These are phyloP conservation scores for Numenius phaeopus DNA, from an alignment of 2,797 vertebrate genomes.

Conservation along the genomic window DNA sequence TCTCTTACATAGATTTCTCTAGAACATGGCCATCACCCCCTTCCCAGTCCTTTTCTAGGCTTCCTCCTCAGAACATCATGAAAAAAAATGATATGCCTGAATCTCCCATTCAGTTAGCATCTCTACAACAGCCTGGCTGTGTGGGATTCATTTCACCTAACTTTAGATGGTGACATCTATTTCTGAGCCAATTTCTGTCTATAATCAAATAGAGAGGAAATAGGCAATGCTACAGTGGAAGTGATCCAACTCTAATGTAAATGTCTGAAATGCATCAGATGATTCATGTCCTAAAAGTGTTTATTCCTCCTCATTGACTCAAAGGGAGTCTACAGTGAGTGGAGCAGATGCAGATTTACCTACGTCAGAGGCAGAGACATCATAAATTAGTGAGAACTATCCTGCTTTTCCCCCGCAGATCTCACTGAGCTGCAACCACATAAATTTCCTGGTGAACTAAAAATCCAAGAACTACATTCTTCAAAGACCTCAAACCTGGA, in stretches of 20 bases:
- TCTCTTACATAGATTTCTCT: background rate
- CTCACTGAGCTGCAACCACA: background rate
- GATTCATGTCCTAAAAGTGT: constrained; percentile 65
- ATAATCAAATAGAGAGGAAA: constrained; percentile 57
- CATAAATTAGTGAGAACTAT: constrained; percentile 47
- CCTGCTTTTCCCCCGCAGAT: background rate
- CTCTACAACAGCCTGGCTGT: constrained; percentile 50
- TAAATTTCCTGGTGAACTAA: background rate
- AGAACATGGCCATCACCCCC: background rate
- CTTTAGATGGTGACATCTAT: constrained; percentile 67
- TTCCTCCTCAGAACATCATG: constrained; percentile 1
- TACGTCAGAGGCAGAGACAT: constrained; percentile 39
- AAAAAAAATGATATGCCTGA: background rate
- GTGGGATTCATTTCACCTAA: constrained; percentile 56
- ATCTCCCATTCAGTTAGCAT: constrained; percentile 39
- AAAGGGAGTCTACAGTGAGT: constrained; percentile 31
- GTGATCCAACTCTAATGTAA: constrained; percentile 60
- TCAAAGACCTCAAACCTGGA: background rate
- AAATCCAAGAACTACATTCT: background rate
- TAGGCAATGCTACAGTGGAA: constrained; percentile 51
- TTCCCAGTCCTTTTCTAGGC: constrained; percentile 25
- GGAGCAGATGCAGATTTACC: constrained; percentile 42
- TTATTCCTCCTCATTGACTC: constrained; percentile 59
- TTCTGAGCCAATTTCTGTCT: constrained; percentile 49
- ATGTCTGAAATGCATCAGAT: constrained; percentile 64